Percentiles rank a stretch among this genome's conserved stretches.
phyloP scores from a whole-genome alignment of 2,797 vertebrate species.

The Thamnophis elegans region DNA sequence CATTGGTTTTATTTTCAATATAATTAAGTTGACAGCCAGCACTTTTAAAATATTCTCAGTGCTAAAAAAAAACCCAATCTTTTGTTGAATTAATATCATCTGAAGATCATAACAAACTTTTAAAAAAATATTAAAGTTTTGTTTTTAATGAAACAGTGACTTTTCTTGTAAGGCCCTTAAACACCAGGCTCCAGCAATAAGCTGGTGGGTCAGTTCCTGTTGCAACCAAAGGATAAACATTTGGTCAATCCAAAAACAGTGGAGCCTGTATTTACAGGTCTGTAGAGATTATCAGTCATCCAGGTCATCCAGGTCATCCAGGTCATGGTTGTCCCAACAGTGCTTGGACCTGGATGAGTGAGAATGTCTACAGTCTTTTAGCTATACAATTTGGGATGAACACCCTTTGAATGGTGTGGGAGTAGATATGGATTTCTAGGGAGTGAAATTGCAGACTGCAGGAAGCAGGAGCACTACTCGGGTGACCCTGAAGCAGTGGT shows the following conservation, averaged over 20 bases:
- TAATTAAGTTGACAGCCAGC: not conserved
- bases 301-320: no score
- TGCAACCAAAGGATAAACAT: not conserved
- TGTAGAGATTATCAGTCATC: no score
- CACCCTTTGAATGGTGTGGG: no score
- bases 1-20: not conserved
- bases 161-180: not conserved
- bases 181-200: not conserved
- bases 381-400: no score
- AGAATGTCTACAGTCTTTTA: no score
- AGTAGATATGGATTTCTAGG: no score
- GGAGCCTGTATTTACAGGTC: not conserved
- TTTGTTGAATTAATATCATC: not conserved
- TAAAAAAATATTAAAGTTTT: not conserved
- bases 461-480: no score
- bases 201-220: not conserved
- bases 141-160: not conserved
- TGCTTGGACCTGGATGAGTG: no score
- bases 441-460: no score
- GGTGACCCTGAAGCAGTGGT: no score
- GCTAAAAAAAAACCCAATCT: not conserved
- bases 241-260: not conserved
- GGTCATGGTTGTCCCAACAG: no score
- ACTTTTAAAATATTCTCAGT: not conserved
- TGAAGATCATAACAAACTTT: not conserved